A percentile compares a stretch with the other conserved stretches of the same genome.
Conservation (phyloP, 2,888 invertebrate genomes). For the Lycaena phlaeas region DNA sequence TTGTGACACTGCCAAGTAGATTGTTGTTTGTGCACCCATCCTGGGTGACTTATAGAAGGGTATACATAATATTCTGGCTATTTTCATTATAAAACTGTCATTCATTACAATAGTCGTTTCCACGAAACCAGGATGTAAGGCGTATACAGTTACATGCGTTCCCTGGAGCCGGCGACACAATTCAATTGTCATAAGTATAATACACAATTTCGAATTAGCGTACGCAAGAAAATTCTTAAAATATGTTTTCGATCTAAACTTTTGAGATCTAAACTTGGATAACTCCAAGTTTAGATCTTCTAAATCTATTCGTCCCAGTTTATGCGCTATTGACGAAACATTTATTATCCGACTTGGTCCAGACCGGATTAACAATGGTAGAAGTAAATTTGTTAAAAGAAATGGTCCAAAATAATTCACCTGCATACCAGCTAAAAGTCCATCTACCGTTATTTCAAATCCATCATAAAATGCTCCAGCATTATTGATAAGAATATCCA, state of each 20-base stretch:
- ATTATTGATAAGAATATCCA: slow-evolving; percentile 75
- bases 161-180: background rate
- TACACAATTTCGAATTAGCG: background rate
- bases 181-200: background rate
- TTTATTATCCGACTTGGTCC: background rate
- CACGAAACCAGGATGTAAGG: background rate
- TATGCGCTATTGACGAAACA: background rate
- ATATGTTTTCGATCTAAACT: slow-evolving; percentile 35
- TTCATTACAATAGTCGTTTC: background rate
- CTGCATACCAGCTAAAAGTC: slow-evolving; percentile 73
- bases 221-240: slow-evolving; percentile 24
- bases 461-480: slow-evolving; percentile 55
- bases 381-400: slow-evolving; percentile 73
- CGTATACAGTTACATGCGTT: background rate
- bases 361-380: background rate
- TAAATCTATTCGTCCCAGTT: slow-evolving; percentile 30
- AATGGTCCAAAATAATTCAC: slow-evolving; percentile 76
- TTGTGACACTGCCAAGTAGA: slow-evolving; percentile 69
- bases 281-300: slow-evolving; percentile 19
- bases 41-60: slow-evolving; percentile 32
- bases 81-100: background rate
- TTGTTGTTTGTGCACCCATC: slow-evolving; percentile 63
- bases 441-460: slow-evolving; percentile 67
- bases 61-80: background rate
- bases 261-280: too few species aligned